Conservation (phyloP, 1,140 invertebrate genomes). For the Drosophila athabasca region DNA sequence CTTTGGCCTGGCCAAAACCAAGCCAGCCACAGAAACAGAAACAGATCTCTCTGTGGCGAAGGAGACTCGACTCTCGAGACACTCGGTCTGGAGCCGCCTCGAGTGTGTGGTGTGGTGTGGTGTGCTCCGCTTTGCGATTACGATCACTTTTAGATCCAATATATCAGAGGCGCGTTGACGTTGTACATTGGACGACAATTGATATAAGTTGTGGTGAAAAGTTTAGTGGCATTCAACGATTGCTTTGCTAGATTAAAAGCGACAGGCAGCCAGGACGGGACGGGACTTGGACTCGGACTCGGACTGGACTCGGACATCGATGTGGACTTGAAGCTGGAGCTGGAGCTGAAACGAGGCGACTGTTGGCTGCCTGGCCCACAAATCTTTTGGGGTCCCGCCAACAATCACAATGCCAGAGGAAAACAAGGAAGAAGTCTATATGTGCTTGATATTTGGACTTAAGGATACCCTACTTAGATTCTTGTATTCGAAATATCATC, state of each 20-base stretch:
- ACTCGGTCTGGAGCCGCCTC: slow-evolving; percentile 50
- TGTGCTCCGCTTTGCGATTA: slow-evolving; percentile 78
- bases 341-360: slow-evolving; percentile 15
- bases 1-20: slow-evolving; percentile 42
- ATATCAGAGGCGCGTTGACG: slow-evolving; percentile 83
- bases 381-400: slow-evolving; percentile 54
- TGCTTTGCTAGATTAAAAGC: slow-evolving; percentile 82
- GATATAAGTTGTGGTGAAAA: slow-evolving; percentile 83
- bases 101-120: background rate
- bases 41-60: slow-evolving; percentile 14
- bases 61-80: slow-evolving; percentile 17
- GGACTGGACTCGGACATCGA: slow-evolving; percentile 3
- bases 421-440: slow-evolving; percentile 16
- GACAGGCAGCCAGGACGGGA: slow-evolving; percentile 53
- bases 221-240: slow-evolving; percentile 83
- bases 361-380: slow-evolving; percentile 58
- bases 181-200: slow-evolving; percentile 83
- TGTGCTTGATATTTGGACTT: background rate
- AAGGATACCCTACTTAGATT: too few relatives aligned
- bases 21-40: slow-evolving; percentile 21
- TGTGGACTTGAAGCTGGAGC: slow-evolving; percentile 18
- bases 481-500: too few relatives aligned
- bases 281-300: background rate
- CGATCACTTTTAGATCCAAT: slow-evolving; percentile 83
- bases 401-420: slow-evolving; percentile 68